These are phyloP conservation scores for Ancistrus triradiatus DNA, from an alignment of 2,113 vertebrate species.

Conservation along the genomic window DNA sequence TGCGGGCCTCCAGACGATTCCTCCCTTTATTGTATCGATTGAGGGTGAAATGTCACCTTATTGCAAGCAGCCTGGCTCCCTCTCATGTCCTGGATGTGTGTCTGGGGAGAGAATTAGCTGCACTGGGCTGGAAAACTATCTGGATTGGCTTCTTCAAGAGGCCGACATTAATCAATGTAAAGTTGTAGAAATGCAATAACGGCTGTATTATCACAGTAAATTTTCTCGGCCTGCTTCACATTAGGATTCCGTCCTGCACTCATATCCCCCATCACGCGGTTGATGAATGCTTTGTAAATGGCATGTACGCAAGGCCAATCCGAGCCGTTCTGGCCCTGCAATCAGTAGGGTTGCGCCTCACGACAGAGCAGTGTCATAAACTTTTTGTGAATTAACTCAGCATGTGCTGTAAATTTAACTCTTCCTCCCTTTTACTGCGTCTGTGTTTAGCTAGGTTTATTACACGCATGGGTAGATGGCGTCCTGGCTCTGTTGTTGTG, in stretches of 20 bases:
- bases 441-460: constrained; percentile 10
- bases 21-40: constrained; percentile 45
- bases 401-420: neutral
- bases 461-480: neutral
- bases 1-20: constrained; percentile 19
- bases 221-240: constrained; percentile 28
- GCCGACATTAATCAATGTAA: constrained; percentile 44
- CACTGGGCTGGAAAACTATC: constrained; percentile 31
- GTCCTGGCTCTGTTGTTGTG: neutral
- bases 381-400: neutral
- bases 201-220: constrained; percentile 34
- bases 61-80: constrained; percentile 27
- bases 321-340: neutral
- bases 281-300: constrained; percentile 35
- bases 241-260: constrained; percentile 29
- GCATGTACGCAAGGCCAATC: constrained; percentile 5
- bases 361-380: constrained; percentile 5
- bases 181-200: constrained; percentile 45
- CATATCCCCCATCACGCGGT: constrained; percentile 1
- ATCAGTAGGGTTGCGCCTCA: neutral
- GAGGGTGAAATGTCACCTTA: constrained; percentile 38
- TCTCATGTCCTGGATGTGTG: constrained; percentile 27
- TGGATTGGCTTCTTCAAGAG: constrained; percentile 24
- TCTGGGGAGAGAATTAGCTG: constrained; percentile 36
- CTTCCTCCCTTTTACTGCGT: neutral